Base-by-base conservation (phyloP, 2,888 invertebrate genomes). In the Polydrusus cervinus region DNA sequence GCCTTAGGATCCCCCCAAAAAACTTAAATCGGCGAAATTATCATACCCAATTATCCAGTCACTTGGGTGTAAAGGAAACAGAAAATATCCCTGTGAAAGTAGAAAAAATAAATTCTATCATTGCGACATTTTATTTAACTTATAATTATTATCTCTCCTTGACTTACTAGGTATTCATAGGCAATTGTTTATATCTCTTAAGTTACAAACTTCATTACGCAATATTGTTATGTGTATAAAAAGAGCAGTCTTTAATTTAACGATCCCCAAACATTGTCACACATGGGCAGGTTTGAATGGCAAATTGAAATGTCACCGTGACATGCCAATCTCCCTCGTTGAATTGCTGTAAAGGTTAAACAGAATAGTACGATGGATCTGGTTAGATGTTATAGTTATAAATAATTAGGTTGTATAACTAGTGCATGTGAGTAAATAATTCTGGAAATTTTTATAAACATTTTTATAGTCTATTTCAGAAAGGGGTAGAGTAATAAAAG, bases 21-120 rank as follows among this genome's bases (percentile, higher is more conserved):
- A 92, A 65, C 92, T 91, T 53, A 99, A 93, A 87, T 99, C 97
- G 1, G 99, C 99, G 87, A 99, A 99, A 85, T 96, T n/a, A n/a
- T n/a, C n/a, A n/a, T n/a, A n/a, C n/a, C n/a, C n/a, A n/a, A n/a
- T n/a, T n/a, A n/a, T n/a, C n/a, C n/a, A n/a, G n/a, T n/a, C n/a
- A n/a, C n/a, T n/a, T n/a, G n/a, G n/a, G n/a, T n/a, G n/a, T n/a
- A n/a, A n/a, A n/a, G n/a, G n/a, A n/a, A n/a, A n/a, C n/a, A n/a
- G n/a, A n/a, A n/a, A n/a, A n/a, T n/a, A n/a, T n/a, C n/a, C n/a
- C n/a, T n/a, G n/a, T n/a, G n/a, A n/a, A n/a, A n/a, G n/a, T n/a
- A n/a, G n/a, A n/a, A n/a, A n/a, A n/a, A n/a, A n/a, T n/a, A n/a
- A n/a, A n/a, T n/a, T n/a, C n/a, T n/a, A n/a, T n/a, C n/a, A n/a